phyloP scores from a whole-genome alignment of 2,113 vertebrate species.

The Chamaea fasciata region DNA sequence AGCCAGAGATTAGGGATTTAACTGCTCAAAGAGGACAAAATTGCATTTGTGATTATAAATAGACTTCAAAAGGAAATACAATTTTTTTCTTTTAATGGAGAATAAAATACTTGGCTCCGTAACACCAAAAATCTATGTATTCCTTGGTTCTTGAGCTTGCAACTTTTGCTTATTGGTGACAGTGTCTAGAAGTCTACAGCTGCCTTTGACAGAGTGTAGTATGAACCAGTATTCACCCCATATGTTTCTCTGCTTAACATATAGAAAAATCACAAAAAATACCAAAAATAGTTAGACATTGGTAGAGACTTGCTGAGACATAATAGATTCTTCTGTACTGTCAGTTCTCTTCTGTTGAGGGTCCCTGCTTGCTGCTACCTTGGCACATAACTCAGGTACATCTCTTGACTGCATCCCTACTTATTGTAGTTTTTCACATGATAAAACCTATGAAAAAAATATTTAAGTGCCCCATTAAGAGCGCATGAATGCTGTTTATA shows the following conservation, averaged over 20 bases:
- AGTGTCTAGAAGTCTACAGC: not conserved
- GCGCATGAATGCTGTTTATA: not conserved
- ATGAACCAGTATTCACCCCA: not conserved
- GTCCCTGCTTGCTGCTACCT: not conserved
- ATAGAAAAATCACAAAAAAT: not conserved
- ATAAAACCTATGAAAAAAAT: not conserved
- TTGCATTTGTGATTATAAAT: slow-evolving; percentile 1
- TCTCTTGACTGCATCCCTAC: not conserved
- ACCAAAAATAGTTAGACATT: not conserved
- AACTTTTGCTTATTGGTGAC: not conserved
- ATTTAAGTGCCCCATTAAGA: not conserved
- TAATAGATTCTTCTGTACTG: not conserved
- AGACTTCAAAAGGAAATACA: not conserved
- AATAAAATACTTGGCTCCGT: not conserved
- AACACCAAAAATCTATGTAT: not conserved
- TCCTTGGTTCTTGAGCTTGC: not conserved
- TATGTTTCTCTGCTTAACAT: not conserved
- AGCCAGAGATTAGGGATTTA: slow-evolving; percentile 3
- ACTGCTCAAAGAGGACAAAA: not conserved
- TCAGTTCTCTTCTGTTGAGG: not conserved
- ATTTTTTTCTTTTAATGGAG: not conserved
- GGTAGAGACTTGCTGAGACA: not conserved
- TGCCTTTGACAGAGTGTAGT: not conserved
- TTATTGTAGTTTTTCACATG: not conserved
- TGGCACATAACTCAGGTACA: not conserved